A percentile compares a stretch with the other conserved stretches of the same genome.
These are phyloP conservation scores for Aricia artaxerxes DNA, from an alignment of 2,888 invertebrate species.

Conservation along the genomic window DNA sequence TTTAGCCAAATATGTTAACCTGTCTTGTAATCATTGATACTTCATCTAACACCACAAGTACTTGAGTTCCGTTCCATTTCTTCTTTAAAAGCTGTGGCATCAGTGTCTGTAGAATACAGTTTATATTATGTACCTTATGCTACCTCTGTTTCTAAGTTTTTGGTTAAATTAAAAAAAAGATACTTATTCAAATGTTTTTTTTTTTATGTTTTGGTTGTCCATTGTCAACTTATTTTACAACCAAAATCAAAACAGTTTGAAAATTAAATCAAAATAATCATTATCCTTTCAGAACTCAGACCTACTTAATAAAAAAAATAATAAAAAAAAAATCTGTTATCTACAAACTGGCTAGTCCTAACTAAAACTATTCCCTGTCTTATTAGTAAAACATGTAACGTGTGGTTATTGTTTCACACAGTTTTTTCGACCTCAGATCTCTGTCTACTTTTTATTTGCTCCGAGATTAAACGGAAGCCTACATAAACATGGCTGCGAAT, in stretches of 20 bases:
- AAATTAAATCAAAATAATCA: too few relatives aligned
- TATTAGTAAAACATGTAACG: neutral
- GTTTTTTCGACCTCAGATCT: neutral
- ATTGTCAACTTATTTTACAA: too few relatives aligned
- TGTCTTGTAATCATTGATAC: constrained; percentile 46
- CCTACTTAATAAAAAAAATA: neutral
- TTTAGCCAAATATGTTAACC: constrained; percentile 50
- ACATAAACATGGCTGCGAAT: constrained; percentile 25
- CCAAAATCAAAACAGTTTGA: too few relatives aligned
- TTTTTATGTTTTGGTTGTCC: too few relatives aligned
- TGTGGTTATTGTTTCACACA: neutral
- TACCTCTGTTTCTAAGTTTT: too few relatives aligned
- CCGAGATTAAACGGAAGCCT: constrained; percentile 13
- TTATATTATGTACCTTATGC: too few relatives aligned
- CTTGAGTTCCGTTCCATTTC: neutral
- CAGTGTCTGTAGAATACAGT: too few relatives aligned
- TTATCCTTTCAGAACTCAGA: neutral
- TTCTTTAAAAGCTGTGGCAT: neutral
- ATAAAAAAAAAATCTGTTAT: neutral
- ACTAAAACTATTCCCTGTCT: neutral
- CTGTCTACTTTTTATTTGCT: neutral
- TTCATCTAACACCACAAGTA: neutral
- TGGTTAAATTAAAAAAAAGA: too few relatives aligned
- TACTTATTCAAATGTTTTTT: too few relatives aligned
- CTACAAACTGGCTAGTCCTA: too few relatives aligned